Evolutionary conservation across 2,888 invertebrate genomes (phyloP), one percentile per base, ranked within the genome.

Genomic region (Dascillus cervinus): DNA sequence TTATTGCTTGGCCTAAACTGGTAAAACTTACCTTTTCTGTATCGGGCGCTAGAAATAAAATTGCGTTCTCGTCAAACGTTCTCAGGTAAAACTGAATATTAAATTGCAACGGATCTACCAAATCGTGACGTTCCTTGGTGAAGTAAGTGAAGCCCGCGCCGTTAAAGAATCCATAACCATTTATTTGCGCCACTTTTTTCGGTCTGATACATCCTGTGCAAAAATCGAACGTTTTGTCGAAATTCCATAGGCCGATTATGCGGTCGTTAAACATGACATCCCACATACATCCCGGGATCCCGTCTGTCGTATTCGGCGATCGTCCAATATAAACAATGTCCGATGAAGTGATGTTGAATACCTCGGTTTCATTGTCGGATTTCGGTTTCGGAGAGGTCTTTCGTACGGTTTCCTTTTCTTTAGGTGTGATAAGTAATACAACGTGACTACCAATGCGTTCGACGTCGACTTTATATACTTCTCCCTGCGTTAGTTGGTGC

Each of bases 161-260:
- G 17, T 48, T 50, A 34, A 48, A 50, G 12, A 41, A 37, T 11
- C 37, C 32, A 11, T 41, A 41, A 6, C 21, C 19, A 10, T 22
- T 36, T 34, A 36, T 34, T 3, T 29, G 9, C 5, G 32, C 29
- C n/a, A n/a, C n/a, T n/a, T n/a, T n/a, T n/a, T n/a, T n/a, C n/a
- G n/a, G 58, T 60, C 55, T 55, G 29, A 47, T 44, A 34, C 56
- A 58, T 24, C 58, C 61, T 2, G 37, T 42, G 33, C 64, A 64
- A 2, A 69, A 67, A 3, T 72, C 72, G 1, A 76, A 73, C 29
- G 79, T 81, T 1, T 72, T 67, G 1, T 73, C 63, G 58, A 92
- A 95, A 65, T 92, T 87, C 89, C 90, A 95, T 5, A 95, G 69
- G 0, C 94, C 94, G 21, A 95, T 65, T 0, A 77, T 78, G 30